Percentiles rank a stretch among this genome's conserved stretches.
These are phyloP conservation scores for Keiferia lycopersicella DNA, from an alignment of 2,888 invertebrate species.

Conservation along the genomic window DNA sequence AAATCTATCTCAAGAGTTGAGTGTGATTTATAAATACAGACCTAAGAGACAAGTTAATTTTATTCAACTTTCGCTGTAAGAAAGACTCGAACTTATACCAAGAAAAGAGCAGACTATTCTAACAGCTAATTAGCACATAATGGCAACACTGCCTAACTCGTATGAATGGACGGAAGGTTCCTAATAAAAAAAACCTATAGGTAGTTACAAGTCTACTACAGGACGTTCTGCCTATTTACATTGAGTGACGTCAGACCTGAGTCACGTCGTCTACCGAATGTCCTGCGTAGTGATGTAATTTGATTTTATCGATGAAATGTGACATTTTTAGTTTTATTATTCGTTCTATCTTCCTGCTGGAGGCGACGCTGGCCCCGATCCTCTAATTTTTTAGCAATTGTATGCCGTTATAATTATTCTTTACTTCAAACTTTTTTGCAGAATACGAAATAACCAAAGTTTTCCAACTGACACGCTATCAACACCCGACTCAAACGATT, in stretches of 20 bases:
- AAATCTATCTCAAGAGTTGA: too few species aligned
- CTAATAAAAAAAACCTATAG: constrained; percentile 45
- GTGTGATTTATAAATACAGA: too few species aligned
- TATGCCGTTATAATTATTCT: too few species aligned
- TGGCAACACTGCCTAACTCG: constrained; percentile 40
- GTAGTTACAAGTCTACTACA: constrained; percentile 37
- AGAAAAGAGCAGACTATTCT: background rate
- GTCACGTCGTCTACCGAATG: constrained; percentile 43
- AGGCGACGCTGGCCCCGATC: too few species aligned
- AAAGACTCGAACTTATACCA: background rate
- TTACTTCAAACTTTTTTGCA: too few species aligned
- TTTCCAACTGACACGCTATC: too few species aligned
- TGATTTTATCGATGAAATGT: background rate
- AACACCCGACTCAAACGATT: too few species aligned
- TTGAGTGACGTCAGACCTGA: constrained; percentile 33
- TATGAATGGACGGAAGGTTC: constrained; percentile 69
- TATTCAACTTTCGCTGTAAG: background rate
- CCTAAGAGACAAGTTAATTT: background rate
- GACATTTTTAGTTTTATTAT: background rate
- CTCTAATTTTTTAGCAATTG: too few species aligned
- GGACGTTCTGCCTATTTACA: constrained; percentile 38
- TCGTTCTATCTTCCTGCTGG: too few species aligned
- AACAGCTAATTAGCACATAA: constrained; percentile 63
- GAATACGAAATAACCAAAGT: too few species aligned
- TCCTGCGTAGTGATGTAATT: constrained; percentile 40